These are phyloP conservation scores for Steatornis caripensis DNA, from an alignment of 2,113 vertebrate genomes.

Conservation along the genomic window DNA sequence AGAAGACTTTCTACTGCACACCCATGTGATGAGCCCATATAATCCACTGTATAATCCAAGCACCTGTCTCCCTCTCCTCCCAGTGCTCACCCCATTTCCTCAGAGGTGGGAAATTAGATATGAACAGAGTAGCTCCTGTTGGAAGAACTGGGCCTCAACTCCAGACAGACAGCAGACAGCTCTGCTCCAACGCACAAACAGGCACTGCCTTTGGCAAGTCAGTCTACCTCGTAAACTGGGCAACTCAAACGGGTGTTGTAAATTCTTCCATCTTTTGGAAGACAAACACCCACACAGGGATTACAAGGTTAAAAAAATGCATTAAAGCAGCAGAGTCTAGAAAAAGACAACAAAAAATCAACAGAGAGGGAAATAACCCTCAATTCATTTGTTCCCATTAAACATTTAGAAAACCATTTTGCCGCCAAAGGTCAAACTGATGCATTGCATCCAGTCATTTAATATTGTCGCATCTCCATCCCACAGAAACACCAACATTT, in stretches of 20 bases:
- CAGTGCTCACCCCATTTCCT: background rate
- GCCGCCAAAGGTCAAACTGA: background rate
- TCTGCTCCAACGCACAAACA: background rate
- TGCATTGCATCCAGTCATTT: background rate
- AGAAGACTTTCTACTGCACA: background rate
- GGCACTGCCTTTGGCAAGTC: background rate
- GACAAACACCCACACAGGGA: background rate
- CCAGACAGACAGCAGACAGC: background rate
- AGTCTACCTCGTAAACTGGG: background rate
- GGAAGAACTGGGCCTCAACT: background rate
- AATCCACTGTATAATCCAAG: rapidly evolving
- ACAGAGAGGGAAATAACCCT: background rate
- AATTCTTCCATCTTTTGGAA: background rate
- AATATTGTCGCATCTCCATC: background rate
- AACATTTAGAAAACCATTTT: background rate
- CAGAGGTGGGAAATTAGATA: background rate
- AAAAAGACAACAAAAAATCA: background rate
- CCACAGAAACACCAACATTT: background rate
- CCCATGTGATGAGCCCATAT: background rate
- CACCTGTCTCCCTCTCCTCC: background rate
- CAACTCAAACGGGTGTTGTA: background rate
- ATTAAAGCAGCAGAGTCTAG: background rate
- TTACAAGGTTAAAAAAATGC: background rate
- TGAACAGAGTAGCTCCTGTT: background rate
- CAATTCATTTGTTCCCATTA: background rate